Evolutionary conservation across 2,797 vertebrate genomes (phyloP).

Genomic region (Centroberyx gerrardi): DNA sequence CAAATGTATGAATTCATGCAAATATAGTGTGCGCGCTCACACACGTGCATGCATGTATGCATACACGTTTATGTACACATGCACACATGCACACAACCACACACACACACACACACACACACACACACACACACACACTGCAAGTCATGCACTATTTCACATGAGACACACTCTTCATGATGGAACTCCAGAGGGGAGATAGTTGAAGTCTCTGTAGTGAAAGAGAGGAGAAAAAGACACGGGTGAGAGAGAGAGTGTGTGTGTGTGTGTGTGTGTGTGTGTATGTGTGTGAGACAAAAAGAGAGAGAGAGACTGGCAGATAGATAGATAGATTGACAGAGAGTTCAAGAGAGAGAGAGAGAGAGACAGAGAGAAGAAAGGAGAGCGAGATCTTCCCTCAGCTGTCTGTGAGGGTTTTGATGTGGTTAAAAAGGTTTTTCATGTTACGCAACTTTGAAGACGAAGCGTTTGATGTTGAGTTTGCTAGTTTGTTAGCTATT

Average conservation of each 20-base stretch:
- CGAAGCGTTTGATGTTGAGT: conserved; percentile 79
- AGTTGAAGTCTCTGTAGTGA: conserved; percentile 7
- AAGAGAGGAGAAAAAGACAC: conserved; percentile 33
- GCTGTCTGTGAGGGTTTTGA: conserved; percentile 78
- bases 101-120: conserved; percentile 16
- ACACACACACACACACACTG: conserved; percentile 37
- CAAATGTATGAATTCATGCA: conserved; percentile 60
- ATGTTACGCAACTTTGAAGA: conserved; percentile 85
- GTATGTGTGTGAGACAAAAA: conserved; percentile 44
- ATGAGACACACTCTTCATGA: conserved; percentile 66
- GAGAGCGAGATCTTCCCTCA: conserved; percentile 75
- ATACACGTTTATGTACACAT: background rate
- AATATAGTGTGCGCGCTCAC: conserved; percentile 25
- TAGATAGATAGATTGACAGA: conserved; percentile 55
- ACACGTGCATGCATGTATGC: conserved; percentile 19
- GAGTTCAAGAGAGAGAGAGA: conserved; percentile 67
- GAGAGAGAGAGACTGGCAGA: conserved; percentile 48
- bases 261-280: conserved; percentile 8
- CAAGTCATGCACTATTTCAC: conserved; percentile 78
- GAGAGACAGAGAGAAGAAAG: conserved; percentile 65
- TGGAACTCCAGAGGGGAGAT: conserved; percentile 62
- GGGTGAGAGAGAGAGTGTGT: conserved; percentile 26
- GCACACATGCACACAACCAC: conserved; percentile 11
- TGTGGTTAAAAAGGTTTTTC: conserved; percentile 81
- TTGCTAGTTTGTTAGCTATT: conserved; percentile 80